A percentile compares a stretch with the other conserved stretches of the same genome.
Evolutionary conservation across 2,113 vertebrate species (phyloP).

Genomic region (Crotophaga sulcirostris): DNA sequence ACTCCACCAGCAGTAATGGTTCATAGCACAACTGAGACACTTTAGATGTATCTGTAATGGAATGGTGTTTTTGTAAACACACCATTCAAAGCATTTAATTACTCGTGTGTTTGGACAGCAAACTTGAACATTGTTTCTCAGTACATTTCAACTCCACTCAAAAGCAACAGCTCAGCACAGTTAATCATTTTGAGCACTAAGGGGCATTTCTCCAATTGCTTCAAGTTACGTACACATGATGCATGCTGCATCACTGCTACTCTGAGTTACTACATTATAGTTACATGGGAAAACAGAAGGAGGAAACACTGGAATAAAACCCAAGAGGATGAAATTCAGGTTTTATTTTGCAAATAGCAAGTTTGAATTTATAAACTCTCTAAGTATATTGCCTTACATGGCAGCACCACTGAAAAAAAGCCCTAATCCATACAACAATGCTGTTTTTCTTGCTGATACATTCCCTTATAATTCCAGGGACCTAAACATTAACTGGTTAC

Average conservation of each 20-base stretch:
- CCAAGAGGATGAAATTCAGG: not conserved
- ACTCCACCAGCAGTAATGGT: not conserved
- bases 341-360: not conserved
- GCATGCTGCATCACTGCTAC: not conserved
- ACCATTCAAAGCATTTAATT: not conserved
- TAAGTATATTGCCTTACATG: not conserved
- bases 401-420: not conserved
- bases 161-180: not conserved
- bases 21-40: not conserved
- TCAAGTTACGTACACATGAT: not conserved
- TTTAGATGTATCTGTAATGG: not conserved
- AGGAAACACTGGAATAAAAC: not conserved
- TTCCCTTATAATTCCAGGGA: not conserved
- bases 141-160: not conserved
- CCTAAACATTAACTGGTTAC: not conserved
- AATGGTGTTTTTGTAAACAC: not conserved
- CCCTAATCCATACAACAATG: not conserved
- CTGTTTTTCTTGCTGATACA: not conserved
- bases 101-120: not conserved
- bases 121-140: not conserved
- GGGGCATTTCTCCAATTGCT: not conserved
- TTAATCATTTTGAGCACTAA: not conserved
- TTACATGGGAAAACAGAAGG: not conserved
- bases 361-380: not conserved
- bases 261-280: not conserved